Base-by-base conservation (phyloP, 1,140 invertebrate genomes). In the Agrilus planipennis region DNA sequence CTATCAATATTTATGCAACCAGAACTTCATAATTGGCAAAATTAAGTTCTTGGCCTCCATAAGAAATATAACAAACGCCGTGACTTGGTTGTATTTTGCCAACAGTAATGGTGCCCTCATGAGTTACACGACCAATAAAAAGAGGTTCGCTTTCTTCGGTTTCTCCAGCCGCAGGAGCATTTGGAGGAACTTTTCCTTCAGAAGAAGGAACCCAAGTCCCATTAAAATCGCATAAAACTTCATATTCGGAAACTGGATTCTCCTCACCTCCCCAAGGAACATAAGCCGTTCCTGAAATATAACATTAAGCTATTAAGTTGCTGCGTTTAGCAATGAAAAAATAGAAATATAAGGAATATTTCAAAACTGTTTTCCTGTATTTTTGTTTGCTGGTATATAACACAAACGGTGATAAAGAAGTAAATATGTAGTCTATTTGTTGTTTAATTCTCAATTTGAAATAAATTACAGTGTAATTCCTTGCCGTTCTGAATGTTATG, bases 251-350 rank as follows among this genome's bases (percentile, higher is more conserved):
- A 49, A 82, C 79, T 27, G 71, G 73, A 50, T 87, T 81, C 57
- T 89, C 85, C 10, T 60, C 61, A 18, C 84, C 84, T 7, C 83
- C 84, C 79, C 81, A 89, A n/a, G 84, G 61, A 1, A 89, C 58
- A 53, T 86, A 90, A 47, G 74, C 76, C 5, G 77, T 75, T 7
- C 75, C 73, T n/a, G n/a, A n/a, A n/a, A n/a, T n/a, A n/a, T n/a
- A n/a, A n/a, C n/a, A n/a, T n/a, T n/a, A 51, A n/a, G n/a, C n/a
- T n/a, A n/a, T n/a, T n/a, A n/a, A n/a, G n/a, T n/a, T n/a, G n/a
- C n/a, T n/a, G n/a, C n/a, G n/a, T n/a, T n/a, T n/a, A n/a, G n/a
- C n/a, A n/a, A n/a, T n/a, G n/a, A n/a, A n/a, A n/a, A n/a, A n/a
- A n/a, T n/a, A n/a, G n/a, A n/a, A n/a, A n/a, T n/a, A n/a, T n/a